Evolutionary conservation across 2,113 vertebrate species (phyloP).

Genomic region (Etheostoma cragini): DNA sequence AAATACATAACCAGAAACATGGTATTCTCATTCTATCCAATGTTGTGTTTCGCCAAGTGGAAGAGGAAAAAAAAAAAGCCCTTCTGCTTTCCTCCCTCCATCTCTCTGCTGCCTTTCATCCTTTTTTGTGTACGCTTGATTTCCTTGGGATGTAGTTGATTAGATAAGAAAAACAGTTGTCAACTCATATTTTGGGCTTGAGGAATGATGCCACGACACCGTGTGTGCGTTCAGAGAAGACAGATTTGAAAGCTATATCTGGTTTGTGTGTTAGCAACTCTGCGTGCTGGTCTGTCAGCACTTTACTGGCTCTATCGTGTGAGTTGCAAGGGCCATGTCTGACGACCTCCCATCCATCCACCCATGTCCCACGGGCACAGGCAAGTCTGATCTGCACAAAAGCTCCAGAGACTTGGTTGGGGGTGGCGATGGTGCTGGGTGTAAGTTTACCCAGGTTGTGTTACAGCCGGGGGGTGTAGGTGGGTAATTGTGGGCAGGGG

Average conservation of each 20-base stretch:
- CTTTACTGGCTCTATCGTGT: constrained; percentile 27
- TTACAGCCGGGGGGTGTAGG: constrained; percentile 65
- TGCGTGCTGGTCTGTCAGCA: constrained; percentile 38
- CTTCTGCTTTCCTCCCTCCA: constrained; percentile 9
- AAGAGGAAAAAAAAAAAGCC: neutral
- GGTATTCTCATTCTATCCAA: constrained; percentile 47
- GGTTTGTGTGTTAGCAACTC: constrained; percentile 9
- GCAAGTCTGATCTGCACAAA: constrained; percentile 57
- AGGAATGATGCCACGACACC: constrained; percentile 33
- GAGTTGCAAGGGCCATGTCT: constrained; percentile 34
- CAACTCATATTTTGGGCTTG: constrained; percentile 35
- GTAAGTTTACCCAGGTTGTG: constrained; percentile 66
- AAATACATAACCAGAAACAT: constrained; percentile 42
- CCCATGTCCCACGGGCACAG: constrained; percentile 46
- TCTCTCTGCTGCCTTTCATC: constrained; percentile 12
- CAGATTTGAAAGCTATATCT: constrained; percentile 32
- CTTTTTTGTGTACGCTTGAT: constrained; percentile 23
- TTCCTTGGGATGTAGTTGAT: constrained; percentile 47
- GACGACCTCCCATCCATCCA: constrained; percentile 34
- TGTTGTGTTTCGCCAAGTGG: constrained; percentile 36
- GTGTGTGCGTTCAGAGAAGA: neutral
- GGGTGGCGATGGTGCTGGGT: constrained; percentile 31
- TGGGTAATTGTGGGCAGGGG: constrained; percentile 37
- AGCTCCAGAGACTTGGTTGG: constrained; percentile 50
- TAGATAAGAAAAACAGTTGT: constrained; percentile 67